Evolutionary conservation across 2,888 invertebrate genomes (phyloP).

Genomic region (Agriotes lineatus): DNA sequence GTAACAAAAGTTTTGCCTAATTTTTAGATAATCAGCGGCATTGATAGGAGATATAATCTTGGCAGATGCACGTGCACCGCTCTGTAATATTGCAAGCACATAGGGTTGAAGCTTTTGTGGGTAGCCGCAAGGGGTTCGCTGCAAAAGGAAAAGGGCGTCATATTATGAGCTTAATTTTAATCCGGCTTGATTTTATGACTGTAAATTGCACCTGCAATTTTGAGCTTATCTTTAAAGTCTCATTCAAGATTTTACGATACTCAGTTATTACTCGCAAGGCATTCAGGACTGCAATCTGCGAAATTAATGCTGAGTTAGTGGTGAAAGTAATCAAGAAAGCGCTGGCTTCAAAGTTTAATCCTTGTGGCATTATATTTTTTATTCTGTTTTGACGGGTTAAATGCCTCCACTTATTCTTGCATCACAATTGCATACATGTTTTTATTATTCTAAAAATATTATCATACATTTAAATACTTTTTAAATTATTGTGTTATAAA

Average conservation of each 20-base stretch:
- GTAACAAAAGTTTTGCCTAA: too few species aligned
- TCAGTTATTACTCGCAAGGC: neutral
- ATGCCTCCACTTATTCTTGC: too few species aligned
- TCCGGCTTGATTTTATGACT: slow-evolving; percentile 44
- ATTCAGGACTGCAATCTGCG: neutral
- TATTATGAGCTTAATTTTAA: slow-evolving; percentile 40
- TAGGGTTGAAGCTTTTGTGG: slow-evolving; percentile 41
- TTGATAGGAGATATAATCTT: slow-evolving; percentile 38
- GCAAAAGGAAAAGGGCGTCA: slow-evolving; percentile 30
- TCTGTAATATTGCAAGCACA: slow-evolving; percentile 15
- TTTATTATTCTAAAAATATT: too few species aligned
- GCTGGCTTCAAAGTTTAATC: too few species aligned
- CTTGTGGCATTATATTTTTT: too few species aligned
- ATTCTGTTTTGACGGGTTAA: too few species aligned
- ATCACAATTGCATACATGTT: too few species aligned
- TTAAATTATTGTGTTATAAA: too few species aligned
- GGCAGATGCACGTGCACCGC: slow-evolving; percentile 37
- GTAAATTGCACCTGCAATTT: slow-evolving; percentile 44
- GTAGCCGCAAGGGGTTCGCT: slow-evolving; percentile 31
- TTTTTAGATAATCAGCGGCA: slow-evolving; percentile 20
- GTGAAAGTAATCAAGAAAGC: neutral
- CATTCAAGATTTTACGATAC: slow-evolving; percentile 21
- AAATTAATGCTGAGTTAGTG: neutral
- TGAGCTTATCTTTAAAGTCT: slow-evolving; percentile 35
- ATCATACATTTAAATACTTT: too few species aligned